Base-by-base conservation (phyloP, 2,113 vertebrate genomes). In the Platanista minor region DNA sequence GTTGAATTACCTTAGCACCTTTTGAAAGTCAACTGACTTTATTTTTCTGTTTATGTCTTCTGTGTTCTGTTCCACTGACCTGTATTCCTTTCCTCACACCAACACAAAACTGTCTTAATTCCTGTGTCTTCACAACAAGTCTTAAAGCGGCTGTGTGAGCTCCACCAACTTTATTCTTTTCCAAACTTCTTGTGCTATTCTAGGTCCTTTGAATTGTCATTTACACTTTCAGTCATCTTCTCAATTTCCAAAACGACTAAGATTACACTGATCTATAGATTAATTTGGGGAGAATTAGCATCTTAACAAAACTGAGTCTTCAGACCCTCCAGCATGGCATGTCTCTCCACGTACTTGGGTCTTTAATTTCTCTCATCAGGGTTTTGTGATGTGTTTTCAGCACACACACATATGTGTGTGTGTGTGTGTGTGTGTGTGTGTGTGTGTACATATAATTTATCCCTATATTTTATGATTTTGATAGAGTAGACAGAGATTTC, bases 21-120 rank as follows among this genome's bases (percentile, higher is more conserved):
- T 66, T 18, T 57, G 43, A 20, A 31, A 27, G 3, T 25, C 7
- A 57, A 3, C 0, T 25, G 29, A 4, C n/a, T 25, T 6, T 8
- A 2, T 8, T 1, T 0, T 2, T 39, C 82, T 15, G 0, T 31
- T 8, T 85, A 33, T 43, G 57, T 57, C 20, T 18, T 33, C 46
- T 20, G n/a, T 20, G 1, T 13, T 18, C 29, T 43, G 21, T 15
- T 33, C 9, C 18, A 1, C 31, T 5, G n/a, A 6, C 6, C 59
- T 12, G 39, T 23, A 6, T 7, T 0, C 29, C 86, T 75, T 0
- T 15, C 49, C 75, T 78, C 31, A 54, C 46, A 13, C 31, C 46
- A 8, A 0, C 11, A 14, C 13, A 33, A 36, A 52, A 25, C 21
- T 39, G 21, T 27, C 21, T 27, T 12, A 9, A 3, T 57, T 25